Base-by-base conservation (phyloP, 2,113 vertebrate genomes). In the Brachirus orientalis region DNA sequence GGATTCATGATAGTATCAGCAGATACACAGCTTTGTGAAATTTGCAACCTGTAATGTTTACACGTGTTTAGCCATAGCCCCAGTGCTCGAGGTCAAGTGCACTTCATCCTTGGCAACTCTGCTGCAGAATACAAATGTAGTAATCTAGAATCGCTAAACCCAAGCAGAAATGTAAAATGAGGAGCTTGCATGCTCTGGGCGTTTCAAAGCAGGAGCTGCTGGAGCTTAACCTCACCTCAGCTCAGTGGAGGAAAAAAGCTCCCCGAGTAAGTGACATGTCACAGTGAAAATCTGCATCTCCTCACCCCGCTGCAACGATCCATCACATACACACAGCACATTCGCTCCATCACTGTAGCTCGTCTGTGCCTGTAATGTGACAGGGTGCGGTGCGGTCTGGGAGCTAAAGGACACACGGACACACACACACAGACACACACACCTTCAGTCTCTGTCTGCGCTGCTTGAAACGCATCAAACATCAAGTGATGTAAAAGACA, bases 201-300 rank as follows among this genome's bases (percentile, higher is more conserved):
- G 48, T 48, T 63, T 50, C 12, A 9, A 60, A 53, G 44, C 36
- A 8, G 55, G 73, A 82, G 61, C 37, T 37, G 28, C 22, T 14
- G 11, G 63, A 81, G 64, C 50, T 11, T 18, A 20, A 62, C 77
- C 77, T 59, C 69, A 19, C 61, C 70, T 45, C 33, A 51, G 70
- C 58, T 61, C 0, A 18, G 18, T 8, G 12, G 63, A 70, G 55
- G 72, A 12, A 70, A 12, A 70, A 72, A 19, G 35, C 69, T 66
- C 41, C 4, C 65, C 3, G 56, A 48, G 50, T 35, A 55, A 64
- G 57, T 43, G 54, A 80, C 76, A 85, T 51, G 47, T 62, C 70
- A 83, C 48, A 18, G 69, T 1, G 61, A 10, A 62, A 73, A 75
- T 84, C 66, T 69, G 79, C 73, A 73, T 75, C 68, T 73, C 63